Base-by-base conservation (phyloP, 1,140 invertebrate species). In the Caerostris darwini region DNA sequence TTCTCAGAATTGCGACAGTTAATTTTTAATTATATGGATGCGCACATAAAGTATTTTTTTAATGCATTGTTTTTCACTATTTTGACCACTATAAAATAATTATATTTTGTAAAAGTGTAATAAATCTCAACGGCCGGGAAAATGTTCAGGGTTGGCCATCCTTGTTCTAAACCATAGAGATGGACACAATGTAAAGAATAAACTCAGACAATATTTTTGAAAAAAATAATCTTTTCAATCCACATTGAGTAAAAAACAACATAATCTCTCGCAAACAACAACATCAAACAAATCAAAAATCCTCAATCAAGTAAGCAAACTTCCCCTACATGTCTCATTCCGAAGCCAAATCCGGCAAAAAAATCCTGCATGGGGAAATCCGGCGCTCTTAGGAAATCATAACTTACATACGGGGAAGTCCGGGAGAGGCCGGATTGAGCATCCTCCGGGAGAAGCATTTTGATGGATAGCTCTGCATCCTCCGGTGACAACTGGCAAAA, bases 401-500 rank as follows among this genome's bases (percentile, higher is more conserved):
- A 85, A 92, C 57, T 83, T 83, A 64, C n/a, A 85, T 58, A 54
- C n/a, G 54, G 82, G n/a, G 17, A 59, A 61, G 50, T 61, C 57
- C 34, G 56, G 88, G 77, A 57, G 58, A 56, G 12, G 69, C 19
- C 2, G 34, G 34, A 34, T 34, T 71, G 8, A 50, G 19, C 12
- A 71, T 71, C 69, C 82, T 14, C 53, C 17, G 82, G 82, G 82
- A 85, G 19, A 85, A 85, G 54, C 82, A 17, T 85, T 85, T 85
- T 93, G 92, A 93, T 93, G 85, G 83, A 93, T 93, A 69, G 67
- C 50, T 53, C 56, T 53, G 83, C 64, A 87, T 93, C 92, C 67
- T 69, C 57, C 14, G n/a, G 67, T 88, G 92, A 93, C 92, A 93
- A 77, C 85, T 88, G 85, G 92, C 85, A 93, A 93, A 88, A 93